Evolutionary conservation across 2,113 vertebrate species (phyloP), one percentile per base, ranked within the genome.

Genomic region (Boleophthalmus pectinirostris): DNA sequence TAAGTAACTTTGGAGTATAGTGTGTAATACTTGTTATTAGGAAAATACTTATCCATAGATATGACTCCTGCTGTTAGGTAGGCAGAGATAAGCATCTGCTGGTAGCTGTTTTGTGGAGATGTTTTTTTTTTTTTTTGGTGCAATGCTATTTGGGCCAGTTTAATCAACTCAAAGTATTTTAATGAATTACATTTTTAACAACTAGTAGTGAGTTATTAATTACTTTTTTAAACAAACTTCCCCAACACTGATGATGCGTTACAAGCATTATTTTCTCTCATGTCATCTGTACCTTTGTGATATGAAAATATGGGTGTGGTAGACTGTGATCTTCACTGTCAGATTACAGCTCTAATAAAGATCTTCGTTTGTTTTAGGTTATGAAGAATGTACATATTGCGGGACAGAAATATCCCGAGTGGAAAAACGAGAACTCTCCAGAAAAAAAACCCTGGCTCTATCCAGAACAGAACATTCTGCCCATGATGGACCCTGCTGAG

Each of bases 361-460:
- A 8, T 72, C 0, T 64, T 29, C 51, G 8, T 35, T 67, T 47
- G 74, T 63, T 78, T 11, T 73, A 95, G 95, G 88, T 94, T 75
- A 68, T 95, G 89, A 93, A 75, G 79, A 78, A 86, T 71, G 81
- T 94, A n/a, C 86, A 93, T 80, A 90, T 88, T 84, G 94, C 94
- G 0, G 93, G 92, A 1, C 69, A 92, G 72, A 83, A 89, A 67
- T 95, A 95, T 74, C 63, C 72, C 0, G 79, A 81, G 38, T 94
- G 95, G 95, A 95, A 96, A 70, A 43, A 47, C 65, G 58, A 89
- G 69, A 90, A 95, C 67, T 77, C 65, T 3, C 86, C 91, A 0
- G 70, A 84, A 33, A 4, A 73, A 2, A 95, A 96, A 75, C 93
- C 94, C 0, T 94, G 95, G 95, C 68, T 94, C 18, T 70, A 91